These are phyloP conservation scores for Seriola dumerili DNA, from an alignment of 2,113 vertebrate species.

Conservation along the genomic window DNA sequence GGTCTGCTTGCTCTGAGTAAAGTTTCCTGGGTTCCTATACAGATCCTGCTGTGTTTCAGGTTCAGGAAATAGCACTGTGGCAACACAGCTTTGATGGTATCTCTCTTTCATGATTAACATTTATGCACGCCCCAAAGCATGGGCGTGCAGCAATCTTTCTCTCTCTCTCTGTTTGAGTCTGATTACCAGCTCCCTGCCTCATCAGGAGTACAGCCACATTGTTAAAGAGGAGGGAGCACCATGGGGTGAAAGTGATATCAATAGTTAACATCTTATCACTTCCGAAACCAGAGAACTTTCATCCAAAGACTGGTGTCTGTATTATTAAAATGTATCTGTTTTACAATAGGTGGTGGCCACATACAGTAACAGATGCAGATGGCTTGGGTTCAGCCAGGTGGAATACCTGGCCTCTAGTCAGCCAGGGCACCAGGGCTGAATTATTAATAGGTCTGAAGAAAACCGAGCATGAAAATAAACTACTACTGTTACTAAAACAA, in stretches of 20 bases:
- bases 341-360: not conserved
- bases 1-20: conserved; percentile 58
- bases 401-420: conserved; percentile 28
- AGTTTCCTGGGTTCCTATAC: conserved; percentile 64
- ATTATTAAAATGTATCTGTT: not conserved
- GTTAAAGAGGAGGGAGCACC: not conserved
- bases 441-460: conserved; percentile 56
- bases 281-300: not conserved
- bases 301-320: not conserved
- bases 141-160: conserved; percentile 1
- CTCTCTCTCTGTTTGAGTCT: not conserved
- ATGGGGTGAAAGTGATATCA: not conserved
- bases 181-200: conserved; percentile 5
- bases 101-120: conserved; percentile 20
- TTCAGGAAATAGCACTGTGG: conserved; percentile 41
- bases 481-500: conserved; percentile 44
- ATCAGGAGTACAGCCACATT: not conserved
- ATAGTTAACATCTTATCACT: not conserved
- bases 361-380: not conserved
- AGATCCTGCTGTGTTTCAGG: conserved; percentile 17
- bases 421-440: conserved; percentile 40
- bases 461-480: not conserved
- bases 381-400: conserved; percentile 8
- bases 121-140: conserved; percentile 9
- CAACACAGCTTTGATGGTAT: conserved; percentile 37